Evolutionary conservation across 1,140 invertebrate genomes (phyloP).

Genomic region (Ganaspis sp.): DNA sequence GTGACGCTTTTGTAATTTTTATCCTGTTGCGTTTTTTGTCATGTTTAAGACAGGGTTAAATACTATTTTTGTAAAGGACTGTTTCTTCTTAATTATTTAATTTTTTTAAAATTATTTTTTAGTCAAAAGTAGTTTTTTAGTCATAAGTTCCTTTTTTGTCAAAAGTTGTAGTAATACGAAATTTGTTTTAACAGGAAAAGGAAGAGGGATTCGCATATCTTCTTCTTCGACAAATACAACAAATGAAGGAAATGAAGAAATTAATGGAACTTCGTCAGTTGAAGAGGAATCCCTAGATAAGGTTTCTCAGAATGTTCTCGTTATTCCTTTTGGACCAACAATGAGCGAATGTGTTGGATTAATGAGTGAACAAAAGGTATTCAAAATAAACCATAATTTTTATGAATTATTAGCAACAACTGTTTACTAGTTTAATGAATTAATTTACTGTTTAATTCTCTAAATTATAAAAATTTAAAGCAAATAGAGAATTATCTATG

Average conservation of each 20-base stretch:
- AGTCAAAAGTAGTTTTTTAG: too few relatives aligned
- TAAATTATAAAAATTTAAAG: neutral
- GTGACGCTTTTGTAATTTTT: slow-evolving; percentile 46
- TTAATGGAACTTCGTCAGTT: slow-evolving; percentile 65
- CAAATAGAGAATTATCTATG: too few relatives aligned
- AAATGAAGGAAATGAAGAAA: slow-evolving; percentile 69
- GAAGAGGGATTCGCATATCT: slow-evolving; percentile 57
- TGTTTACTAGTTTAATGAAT: too few relatives aligned
- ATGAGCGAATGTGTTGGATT: slow-evolving; percentile 81
- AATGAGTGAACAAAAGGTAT: slow-evolving; percentile 84
- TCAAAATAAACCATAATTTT: slow-evolving; percentile 27
- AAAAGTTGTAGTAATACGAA: too few relatives aligned
- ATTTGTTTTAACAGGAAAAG: slow-evolving; percentile 55
- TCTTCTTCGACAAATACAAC: slow-evolving; percentile 57
- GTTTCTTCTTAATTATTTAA: too few relatives aligned
- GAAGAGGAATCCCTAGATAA: slow-evolving; percentile 70
- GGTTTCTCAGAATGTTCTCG: slow-evolving; percentile 78
- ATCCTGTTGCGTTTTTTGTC: slow-evolving; percentile 12
- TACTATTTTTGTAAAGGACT: too few relatives aligned
- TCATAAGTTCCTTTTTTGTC: too few relatives aligned
- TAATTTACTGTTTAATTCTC: too few relatives aligned
- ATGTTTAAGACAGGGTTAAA: too few relatives aligned
- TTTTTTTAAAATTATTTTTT: too few relatives aligned
- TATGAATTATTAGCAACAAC: too few relatives aligned
- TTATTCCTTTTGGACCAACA: slow-evolving; percentile 80